A percentile compares a stretch with the other conserved stretches of the same genome.
Evolutionary conservation across 2,797 vertebrate genomes (phyloP).

Genomic region (Leptoclinus maculatus): DNA sequence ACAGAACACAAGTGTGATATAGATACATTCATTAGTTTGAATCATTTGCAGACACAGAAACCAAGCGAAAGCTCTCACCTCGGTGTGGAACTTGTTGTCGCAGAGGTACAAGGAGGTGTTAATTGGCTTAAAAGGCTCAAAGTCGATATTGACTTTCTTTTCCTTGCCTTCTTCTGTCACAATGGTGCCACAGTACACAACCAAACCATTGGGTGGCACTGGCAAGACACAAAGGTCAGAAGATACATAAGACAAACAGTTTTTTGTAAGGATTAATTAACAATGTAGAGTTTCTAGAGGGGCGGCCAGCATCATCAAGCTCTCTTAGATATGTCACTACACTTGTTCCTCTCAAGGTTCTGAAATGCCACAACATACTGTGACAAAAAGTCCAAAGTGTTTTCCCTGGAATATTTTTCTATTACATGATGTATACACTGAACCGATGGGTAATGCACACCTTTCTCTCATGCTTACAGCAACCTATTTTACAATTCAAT

Average conservation of each 20-base stretch:
- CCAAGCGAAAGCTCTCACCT: conserved; percentile 84
- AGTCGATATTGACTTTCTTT: conserved; percentile 99
- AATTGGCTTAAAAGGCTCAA: conserved; percentile 99
- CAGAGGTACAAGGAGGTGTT: conserved; percentile 99
- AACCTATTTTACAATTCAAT: not conserved
- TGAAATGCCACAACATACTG: not conserved
- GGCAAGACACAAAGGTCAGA: conserved; percentile 67
- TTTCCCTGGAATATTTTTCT: not conserved
- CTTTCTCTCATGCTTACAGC: not conserved
- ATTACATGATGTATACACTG: not conserved
- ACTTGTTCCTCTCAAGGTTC: not conserved
- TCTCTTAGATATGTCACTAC: not conserved
- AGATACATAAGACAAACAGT: conserved; percentile 10
- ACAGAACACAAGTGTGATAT: conserved; percentile 9
- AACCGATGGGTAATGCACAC: not conserved
- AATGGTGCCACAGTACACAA: conserved; percentile 99
- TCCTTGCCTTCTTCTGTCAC: conserved; percentile 99
- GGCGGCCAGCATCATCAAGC: not conserved
- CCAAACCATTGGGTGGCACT: conserved; percentile 99
- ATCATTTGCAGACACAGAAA: not conserved
- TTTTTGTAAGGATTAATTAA: not conserved
- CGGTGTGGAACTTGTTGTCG: conserved; percentile 99
- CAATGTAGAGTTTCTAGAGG: not conserved
- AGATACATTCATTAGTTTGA: not conserved
- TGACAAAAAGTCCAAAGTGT: not conserved